These are phyloP conservation scores for Natator depressus DNA, from an alignment of 2,113 vertebrate genomes.

Conservation along the genomic window DNA sequence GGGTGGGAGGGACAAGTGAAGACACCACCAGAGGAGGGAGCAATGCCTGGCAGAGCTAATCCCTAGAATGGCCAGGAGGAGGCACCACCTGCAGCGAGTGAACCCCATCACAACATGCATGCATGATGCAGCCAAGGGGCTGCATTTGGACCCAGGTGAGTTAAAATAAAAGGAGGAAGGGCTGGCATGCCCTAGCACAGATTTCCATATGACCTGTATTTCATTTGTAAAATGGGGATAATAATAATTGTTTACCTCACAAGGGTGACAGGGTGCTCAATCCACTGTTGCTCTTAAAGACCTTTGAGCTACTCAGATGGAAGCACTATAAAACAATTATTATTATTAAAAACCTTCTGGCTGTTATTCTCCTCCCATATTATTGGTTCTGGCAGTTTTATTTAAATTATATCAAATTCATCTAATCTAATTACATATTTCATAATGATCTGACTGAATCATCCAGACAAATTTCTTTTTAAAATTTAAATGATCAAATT, in stretches of 20 bases:
- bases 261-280: not conserved
- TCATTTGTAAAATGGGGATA: not conserved
- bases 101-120: not conserved
- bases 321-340: not conserved
- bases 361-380: not conserved
- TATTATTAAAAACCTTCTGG: not conserved
- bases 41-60: not conserved
- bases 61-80: not conserved
- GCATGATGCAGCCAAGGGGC: not conserved
- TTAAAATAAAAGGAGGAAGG: rapidly evolving
- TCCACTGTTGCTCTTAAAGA: not conserved
- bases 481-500: constrained; percentile 38
- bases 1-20: not conserved
- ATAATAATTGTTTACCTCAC: not conserved
- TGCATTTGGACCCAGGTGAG: not conserved
- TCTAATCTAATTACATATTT: not conserved
- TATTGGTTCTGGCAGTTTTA: not conserved
- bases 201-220: not conserved
- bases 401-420: not conserved
- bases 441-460: not conserved
- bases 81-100: not conserved
- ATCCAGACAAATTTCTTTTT: constrained; percentile 10
- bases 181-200: not conserved
- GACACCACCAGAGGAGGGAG: not conserved
- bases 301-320: not conserved